Percentiles rank a stretch among this genome's conserved stretches.
These are phyloP conservation scores for Pecten maximus DNA, from an alignment of 2,888 invertebrate species.

Conservation along the genomic window DNA sequence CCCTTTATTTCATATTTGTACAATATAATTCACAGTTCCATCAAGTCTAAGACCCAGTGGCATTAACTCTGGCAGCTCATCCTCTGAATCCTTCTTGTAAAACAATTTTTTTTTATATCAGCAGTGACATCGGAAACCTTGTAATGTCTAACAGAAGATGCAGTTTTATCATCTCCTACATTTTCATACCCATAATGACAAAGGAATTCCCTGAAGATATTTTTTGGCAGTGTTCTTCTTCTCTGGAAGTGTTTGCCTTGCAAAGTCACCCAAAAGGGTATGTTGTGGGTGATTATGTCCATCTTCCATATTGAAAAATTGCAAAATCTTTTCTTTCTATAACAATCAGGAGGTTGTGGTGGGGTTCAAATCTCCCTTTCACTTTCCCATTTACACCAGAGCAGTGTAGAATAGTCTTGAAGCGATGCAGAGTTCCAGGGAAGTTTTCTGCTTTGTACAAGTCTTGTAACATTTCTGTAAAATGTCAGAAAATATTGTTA, in stretches of 20 bases:
- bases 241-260: background rate
- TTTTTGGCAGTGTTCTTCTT: background rate
- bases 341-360: slow-evolving; percentile 36
- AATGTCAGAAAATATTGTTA: too few species aligned
- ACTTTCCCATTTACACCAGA: too few species aligned
- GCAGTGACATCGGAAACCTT: slow-evolving; percentile 2
- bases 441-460: slow-evolving; percentile 38
- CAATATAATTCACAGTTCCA: too few species aligned
- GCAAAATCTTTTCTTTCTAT: slow-evolving; percentile 31
- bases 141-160: background rate
- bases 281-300: slow-evolving; percentile 36
- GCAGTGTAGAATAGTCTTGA: too few species aligned
- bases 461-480: slow-evolving; percentile 48
- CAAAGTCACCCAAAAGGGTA: background rate
- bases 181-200: slow-evolving; percentile 42
- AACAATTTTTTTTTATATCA: background rate
- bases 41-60: too few species aligned
- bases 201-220: slow-evolving; percentile 37
- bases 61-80: too few species aligned
- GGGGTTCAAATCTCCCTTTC: too few species aligned
- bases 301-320: slow-evolving; percentile 34
- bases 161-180: background rate
- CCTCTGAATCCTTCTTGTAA: too few species aligned
- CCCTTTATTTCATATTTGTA: too few species aligned
- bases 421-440: too few species aligned